Evolutionary conservation across 1,140 invertebrate species (phyloP).

Genomic region (Lepidurus packardi): DNA sequence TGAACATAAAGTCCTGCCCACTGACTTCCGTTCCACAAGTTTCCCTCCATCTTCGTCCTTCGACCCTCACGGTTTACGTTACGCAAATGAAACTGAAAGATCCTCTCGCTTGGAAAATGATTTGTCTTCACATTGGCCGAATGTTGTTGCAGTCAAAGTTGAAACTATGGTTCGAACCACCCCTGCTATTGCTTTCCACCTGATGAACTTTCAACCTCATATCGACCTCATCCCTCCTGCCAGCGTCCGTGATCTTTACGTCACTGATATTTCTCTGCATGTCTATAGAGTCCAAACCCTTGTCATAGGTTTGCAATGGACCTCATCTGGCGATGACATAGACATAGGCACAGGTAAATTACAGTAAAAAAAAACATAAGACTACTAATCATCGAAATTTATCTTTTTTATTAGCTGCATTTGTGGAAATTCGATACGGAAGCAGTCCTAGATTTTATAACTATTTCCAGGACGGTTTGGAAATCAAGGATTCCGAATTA

Average conservation of each 20-base stretch:
- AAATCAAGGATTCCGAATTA: neutral
- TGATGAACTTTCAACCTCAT: constrained; percentile 3
- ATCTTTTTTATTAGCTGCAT: neutral
- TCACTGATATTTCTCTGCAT: neutral
- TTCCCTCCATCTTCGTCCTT: neutral
- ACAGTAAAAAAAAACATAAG: neutral
- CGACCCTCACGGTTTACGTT: neutral
- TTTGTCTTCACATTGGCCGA: neutral
- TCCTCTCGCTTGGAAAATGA: neutral
- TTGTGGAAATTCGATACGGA: neutral
- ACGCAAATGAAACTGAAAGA: neutral
- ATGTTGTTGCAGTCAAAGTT: constrained; percentile 15
- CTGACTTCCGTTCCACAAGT: neutral
- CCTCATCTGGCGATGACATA: constrained; percentile 24
- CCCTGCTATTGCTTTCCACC: neutral
- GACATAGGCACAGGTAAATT: constrained; percentile 14
- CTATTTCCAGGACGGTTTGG: neutral
- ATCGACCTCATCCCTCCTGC: constrained; percentile 18
- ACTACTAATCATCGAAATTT: neutral
- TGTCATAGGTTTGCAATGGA: constrained; percentile 25
- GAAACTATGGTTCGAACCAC: constrained; percentile 16
- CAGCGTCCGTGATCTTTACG: neutral
- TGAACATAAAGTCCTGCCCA: neutral
- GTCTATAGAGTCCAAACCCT: neutral
- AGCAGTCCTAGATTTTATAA: neutral